Conservation (phyloP, 2,888 invertebrate species). For the Conistra vaccinii region DNA sequence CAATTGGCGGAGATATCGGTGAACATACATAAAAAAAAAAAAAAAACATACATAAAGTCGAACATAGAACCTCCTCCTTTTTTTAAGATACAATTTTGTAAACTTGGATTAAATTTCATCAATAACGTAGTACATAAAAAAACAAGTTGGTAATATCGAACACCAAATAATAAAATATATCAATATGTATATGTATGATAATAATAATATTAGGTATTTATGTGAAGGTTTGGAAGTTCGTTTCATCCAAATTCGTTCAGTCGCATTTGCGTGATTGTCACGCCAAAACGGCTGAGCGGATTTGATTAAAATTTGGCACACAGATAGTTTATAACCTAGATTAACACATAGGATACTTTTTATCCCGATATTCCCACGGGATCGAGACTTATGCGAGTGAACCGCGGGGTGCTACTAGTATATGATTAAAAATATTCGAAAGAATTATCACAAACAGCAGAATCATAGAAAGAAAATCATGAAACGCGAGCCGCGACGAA, state of each 20-base stretch:
- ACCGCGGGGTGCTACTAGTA: fast-evolving
- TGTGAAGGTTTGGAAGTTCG: background rate
- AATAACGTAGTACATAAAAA: background rate
- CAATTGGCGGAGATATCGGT: no score
- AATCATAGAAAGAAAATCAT: background rate
- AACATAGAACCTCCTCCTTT: no score
- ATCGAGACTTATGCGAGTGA: background rate
- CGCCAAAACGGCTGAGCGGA: background rate
- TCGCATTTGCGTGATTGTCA: no score
- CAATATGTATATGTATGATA: background rate
- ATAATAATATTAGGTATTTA: no score
- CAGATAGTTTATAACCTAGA: background rate
- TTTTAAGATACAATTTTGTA: background rate
- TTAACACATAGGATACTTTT: background rate
- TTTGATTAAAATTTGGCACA: background rate
- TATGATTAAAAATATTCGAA: background rate
- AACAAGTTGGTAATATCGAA: background rate
- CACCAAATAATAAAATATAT: background rate
- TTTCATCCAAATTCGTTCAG: no score
- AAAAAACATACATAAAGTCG: no score
- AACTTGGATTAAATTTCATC: background rate
- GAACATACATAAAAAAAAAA: no score
- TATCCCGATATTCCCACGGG: background rate
- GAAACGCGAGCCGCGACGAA: background rate
- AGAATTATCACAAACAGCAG: background rate